A percentile compares a stretch with the other conserved stretches of the same genome.
Conservation (phyloP, 2,113 vertebrate genomes). For the Dromiciops gliroides region DNA sequence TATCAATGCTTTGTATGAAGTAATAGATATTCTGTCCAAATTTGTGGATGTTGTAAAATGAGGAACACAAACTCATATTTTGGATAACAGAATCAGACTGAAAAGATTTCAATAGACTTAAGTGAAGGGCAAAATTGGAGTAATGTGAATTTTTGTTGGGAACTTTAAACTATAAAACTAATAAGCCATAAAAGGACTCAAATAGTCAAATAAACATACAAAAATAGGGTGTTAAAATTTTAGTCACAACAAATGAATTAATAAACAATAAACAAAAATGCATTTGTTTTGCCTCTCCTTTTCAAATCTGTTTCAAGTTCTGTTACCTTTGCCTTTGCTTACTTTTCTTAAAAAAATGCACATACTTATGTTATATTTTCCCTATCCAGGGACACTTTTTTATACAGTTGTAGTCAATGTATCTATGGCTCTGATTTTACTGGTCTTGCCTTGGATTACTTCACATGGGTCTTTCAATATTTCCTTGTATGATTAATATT, state of each 20-base stretch:
- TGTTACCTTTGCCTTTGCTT: neutral
- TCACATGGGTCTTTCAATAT: neutral
- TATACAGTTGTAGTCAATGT: neutral
- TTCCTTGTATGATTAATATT: neutral
- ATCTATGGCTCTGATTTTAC: neutral
- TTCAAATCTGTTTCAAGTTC: neutral
- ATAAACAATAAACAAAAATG: neutral
- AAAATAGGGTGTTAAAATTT: neutral
- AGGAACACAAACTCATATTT: neutral
- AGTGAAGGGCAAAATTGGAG: neutral
- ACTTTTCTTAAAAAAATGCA: neutral
- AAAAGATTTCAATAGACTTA: neutral
- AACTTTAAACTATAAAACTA: neutral
- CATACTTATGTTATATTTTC: neutral
- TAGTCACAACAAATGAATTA: neutral
- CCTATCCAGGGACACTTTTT: neutral
- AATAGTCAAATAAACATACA: neutral
- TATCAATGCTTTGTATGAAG: neutral
- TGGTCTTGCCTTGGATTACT: neutral
- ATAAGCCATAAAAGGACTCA: neutral
- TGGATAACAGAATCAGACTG: neutral
- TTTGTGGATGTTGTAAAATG: neutral
- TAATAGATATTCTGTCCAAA: neutral
- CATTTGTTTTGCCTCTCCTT: neutral
- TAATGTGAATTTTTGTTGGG: neutral